These are phyloP conservation scores for Dendrocopos noguchii DNA, from an alignment of 2,113 vertebrate species.

Conservation along the genomic window DNA sequence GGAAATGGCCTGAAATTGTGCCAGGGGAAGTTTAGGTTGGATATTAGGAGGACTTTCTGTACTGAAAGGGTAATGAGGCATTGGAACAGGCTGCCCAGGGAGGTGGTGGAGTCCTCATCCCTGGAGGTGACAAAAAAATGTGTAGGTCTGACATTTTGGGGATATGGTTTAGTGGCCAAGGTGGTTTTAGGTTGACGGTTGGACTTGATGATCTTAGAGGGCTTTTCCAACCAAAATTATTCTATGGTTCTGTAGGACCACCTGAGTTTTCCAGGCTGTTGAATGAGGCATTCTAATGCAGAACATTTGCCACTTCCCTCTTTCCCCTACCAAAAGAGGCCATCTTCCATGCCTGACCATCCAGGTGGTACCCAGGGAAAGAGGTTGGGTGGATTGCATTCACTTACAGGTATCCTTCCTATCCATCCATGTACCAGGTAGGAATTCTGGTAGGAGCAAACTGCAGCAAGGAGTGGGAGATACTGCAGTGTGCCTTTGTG, in stretches of 20 bases:
- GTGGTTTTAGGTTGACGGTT: too few species aligned
- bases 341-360: background rate
- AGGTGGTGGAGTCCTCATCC: too few species aligned
- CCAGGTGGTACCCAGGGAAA: background rate
- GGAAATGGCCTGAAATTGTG: too few species aligned
- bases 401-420: background rate
- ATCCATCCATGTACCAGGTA: background rate
- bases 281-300: background rate
- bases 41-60: too few species aligned
- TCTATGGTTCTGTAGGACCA: background rate
- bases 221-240: too few species aligned
- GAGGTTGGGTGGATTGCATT: background rate
- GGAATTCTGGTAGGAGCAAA: background rate
- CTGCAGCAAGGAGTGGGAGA: background rate
- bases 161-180: too few species aligned
- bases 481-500: fast-evolving
- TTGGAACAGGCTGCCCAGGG: too few species aligned
- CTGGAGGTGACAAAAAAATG: too few species aligned
- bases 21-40: too few species aligned
- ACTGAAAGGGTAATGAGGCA: too few species aligned
- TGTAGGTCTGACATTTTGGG: too few species aligned
- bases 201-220: too few species aligned
- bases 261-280: background rate
- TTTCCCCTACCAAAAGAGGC: background rate
- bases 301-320: background rate